Conservation (phyloP, 2,888 invertebrate genomes). For the Ypsolopha scabrella region DNA sequence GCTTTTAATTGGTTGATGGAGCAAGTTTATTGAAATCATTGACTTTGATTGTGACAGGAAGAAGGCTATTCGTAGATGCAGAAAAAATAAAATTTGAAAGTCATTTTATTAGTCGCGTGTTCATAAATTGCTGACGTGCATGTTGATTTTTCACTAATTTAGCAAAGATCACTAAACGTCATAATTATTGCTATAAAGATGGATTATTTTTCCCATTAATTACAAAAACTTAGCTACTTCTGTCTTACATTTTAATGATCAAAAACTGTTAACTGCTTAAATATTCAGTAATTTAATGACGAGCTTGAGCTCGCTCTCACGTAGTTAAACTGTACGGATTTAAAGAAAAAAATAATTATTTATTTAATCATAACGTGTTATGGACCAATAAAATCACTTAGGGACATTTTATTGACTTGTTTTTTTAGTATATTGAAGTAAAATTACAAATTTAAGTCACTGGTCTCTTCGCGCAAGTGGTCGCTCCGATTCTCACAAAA, state of each 20-base stretch:
- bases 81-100: no score
- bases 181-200: no score
- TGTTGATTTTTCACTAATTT: no score
- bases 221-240: neutral
- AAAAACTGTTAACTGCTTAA: neutral
- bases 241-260: neutral
- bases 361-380: neutral
- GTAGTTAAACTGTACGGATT: neutral
- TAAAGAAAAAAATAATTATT: neutral
- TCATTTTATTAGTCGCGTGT: no score
- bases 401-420: neutral
- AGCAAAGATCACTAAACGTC: no score
- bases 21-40: no score
- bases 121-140: no score
- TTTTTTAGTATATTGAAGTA: neutral
- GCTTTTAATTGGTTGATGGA: no score
- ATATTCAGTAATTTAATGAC: neutral
- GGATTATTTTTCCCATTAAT: no score
- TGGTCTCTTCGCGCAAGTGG: neutral
- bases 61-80: no score
- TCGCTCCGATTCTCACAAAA: neutral
- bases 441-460: neutral
- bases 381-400: conserved; percentile 1
- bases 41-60: no score
- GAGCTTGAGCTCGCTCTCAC: neutral